phyloP scores from a whole-genome alignment of 2,797 vertebrate species.

The Argya squamiceps region DNA sequence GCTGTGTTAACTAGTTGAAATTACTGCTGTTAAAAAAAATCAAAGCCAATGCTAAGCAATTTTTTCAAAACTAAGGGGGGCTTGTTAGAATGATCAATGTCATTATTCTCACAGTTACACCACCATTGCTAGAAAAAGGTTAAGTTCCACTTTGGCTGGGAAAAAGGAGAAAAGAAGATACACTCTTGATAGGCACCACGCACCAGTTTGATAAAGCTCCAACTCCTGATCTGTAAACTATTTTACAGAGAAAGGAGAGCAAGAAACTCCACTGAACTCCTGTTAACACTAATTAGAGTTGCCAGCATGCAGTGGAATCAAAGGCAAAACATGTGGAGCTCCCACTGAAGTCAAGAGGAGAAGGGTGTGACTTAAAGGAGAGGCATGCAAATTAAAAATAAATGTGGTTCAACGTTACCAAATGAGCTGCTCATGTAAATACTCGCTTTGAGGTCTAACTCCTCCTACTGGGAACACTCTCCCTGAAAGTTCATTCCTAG shows the following conservation, averaged over 20 bases:
- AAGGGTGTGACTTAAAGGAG: conserved; percentile 24
- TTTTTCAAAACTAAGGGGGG: background rate
- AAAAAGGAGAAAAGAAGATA: background rate
- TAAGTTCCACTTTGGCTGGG: background rate
- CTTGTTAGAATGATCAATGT: background rate
- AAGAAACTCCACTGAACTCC: background rate
- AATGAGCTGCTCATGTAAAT: background rate
- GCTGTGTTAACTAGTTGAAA: background rate
- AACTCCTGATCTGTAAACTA: background rate
- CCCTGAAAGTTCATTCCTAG: background rate
- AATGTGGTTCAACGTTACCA: background rate
- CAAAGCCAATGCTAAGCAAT: background rate
- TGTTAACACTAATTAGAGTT: conserved; percentile 38
- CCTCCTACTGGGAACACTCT: background rate
- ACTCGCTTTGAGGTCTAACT: background rate
- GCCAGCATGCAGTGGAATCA: conserved; percentile 27
- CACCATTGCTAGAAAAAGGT: background rate
- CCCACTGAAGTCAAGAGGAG: background rate
- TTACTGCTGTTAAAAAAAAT: background rate
- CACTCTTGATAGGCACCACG: background rate
- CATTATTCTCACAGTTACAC: background rate
- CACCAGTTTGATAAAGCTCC: background rate
- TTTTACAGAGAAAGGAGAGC: background rate
- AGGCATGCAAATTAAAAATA: conserved; percentile 39
- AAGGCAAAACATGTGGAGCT: conserved; percentile 31